Evolutionary conservation across 2,113 vertebrate genomes (phyloP).

Genomic region (Ivindomyrus marchei): DNA sequence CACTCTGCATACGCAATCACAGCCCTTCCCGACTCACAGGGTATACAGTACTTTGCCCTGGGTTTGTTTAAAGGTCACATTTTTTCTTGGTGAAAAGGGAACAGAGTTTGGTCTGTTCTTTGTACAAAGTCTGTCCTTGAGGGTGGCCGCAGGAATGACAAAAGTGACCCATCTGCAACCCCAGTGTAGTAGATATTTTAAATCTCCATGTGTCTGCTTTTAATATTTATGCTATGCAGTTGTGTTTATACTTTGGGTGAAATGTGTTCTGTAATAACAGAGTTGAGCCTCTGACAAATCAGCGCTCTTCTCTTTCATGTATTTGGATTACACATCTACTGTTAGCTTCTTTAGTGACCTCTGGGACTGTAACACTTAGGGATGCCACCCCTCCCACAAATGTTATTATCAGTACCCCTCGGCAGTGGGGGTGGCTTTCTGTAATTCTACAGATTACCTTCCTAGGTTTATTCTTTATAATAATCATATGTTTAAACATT

Average conservation of each 20-base stretch:
- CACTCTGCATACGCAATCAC: neutral
- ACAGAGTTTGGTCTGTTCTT: constrained; percentile 6
- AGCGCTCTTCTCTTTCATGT: neutral
- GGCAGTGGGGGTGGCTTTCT: neutral
- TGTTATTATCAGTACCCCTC: neutral
- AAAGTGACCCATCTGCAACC: neutral
- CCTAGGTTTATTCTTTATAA: neutral
- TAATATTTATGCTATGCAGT: neutral
- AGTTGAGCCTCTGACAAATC: neutral
- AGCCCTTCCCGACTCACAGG: neutral
- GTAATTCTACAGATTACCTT: neutral
- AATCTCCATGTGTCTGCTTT: neutral
- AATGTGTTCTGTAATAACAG: neutral
- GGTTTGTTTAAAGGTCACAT: constrained; percentile 16
- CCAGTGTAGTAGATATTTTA: neutral
- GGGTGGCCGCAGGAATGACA: neutral
- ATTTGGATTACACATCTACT: neutral
- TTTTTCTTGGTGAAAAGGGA: neutral
- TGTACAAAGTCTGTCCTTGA: constrained; percentile 8
- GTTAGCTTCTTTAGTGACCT: neutral
- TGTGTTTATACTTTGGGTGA: neutral
- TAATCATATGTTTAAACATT: neutral
- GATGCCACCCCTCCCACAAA: neutral
- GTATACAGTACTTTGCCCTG: neutral
- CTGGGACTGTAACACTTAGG: neutral